Percentiles rank a stretch among this genome's conserved stretches.
These are phyloP conservation scores for Bombyx mori DNA, from an alignment of 1,140 invertebrate species.

Conservation along the genomic window ASM3026992v2 NC_085107.1:8743001-8743500, in stretches of 20 bases:
- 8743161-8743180: slow-evolving; percentile 13
- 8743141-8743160: neutral
- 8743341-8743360: no score
- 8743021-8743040: slow-evolving; percentile 52
- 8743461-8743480: no score
- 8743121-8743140: slow-evolving; percentile 18
- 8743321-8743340: neutral
- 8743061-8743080: slow-evolving; percentile 46
- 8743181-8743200: neutral
- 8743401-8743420: no score
- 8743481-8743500: no score
- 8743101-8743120: slow-evolving; percentile 33
- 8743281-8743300: neutral
- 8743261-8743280: neutral
- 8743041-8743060: slow-evolving; percentile 35
- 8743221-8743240: neutral
- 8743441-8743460: no score
- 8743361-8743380: no score
- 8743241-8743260: neutral
- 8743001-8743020: slow-evolving; percentile 45
- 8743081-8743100: slow-evolving; percentile 28
- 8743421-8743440: no score
- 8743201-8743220: neutral
- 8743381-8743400: no score
- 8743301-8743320: neutral